A percentile compares a stretch with the other conserved stretches of the same genome.
Evolutionary conservation across 2,797 vertebrate genomes (phyloP).

Genomic region (Galago senegalensis): DNA sequence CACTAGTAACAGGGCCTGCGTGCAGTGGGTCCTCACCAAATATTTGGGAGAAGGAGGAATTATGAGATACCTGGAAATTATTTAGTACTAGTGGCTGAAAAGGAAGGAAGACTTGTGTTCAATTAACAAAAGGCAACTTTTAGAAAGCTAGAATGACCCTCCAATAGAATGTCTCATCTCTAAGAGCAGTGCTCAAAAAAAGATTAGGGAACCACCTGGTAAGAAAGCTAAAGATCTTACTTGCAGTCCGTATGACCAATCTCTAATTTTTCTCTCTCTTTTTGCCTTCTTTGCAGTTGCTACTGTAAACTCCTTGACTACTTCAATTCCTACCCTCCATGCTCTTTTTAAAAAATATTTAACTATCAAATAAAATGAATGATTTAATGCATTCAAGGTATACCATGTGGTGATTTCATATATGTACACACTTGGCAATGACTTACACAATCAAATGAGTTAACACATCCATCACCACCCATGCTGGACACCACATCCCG

Average conservation of each 20-base stretch:
- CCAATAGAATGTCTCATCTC: neutral
- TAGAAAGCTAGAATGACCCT: neutral
- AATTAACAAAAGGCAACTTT: neutral
- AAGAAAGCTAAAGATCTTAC: neutral
- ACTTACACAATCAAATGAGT: neutral
- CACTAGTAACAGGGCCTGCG: constrained; percentile 10
- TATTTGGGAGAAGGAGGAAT: constrained; percentile 10
- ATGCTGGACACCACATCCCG: neutral
- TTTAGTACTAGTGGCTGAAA: neutral
- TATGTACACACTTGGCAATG: neutral
- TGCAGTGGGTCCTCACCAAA: neutral
- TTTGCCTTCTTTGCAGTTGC: neutral
- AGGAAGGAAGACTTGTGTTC: neutral
- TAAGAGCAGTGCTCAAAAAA: neutral
- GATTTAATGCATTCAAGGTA: neutral
- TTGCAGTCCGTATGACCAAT: neutral
- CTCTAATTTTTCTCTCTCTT: neutral
- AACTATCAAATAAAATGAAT: neutral
- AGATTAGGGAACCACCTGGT: neutral
- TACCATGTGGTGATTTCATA: neutral
- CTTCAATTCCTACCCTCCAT: neutral
- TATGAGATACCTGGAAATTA: neutral
- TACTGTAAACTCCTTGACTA: neutral
- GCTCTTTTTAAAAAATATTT: neutral
- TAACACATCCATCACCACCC: neutral